Evolutionary conservation across 2,113 vertebrate genomes (phyloP).

Genomic region (Dipodomys stephensi): DNA sequence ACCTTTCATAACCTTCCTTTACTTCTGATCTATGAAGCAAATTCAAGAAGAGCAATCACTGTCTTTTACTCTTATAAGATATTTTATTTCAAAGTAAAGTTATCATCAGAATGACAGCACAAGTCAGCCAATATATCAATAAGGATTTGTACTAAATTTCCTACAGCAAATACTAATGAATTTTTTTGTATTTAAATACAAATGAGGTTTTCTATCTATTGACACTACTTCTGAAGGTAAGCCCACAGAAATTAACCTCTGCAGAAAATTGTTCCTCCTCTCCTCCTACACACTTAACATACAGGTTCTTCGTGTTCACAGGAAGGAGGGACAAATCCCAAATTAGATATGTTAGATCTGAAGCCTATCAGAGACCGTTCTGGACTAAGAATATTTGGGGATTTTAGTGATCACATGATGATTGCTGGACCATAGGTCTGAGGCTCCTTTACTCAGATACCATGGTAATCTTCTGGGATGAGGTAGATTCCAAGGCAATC

Average conservation of each 20-base stretch:
- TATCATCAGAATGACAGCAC: not conserved
- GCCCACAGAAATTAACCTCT: slow-evolving; percentile 77
- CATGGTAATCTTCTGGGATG: no score
- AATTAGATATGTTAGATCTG: not conserved
- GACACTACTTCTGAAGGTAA: slow-evolving; percentile 78
- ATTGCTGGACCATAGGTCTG: not conserved
- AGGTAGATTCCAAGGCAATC: not conserved
- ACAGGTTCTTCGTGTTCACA: slow-evolving; percentile 17
- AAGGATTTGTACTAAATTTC: slow-evolving; percentile 71
- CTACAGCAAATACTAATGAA: slow-evolving; percentile 60
- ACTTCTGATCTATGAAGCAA: slow-evolving; percentile 31
- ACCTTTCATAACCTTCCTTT: not conserved
- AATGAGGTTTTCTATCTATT: slow-evolving; percentile 79
- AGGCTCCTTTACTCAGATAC: not conserved
- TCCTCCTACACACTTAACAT: slow-evolving; percentile 62
- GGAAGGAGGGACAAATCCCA: not conserved
- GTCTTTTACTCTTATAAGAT: not conserved
- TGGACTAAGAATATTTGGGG: slow-evolving; percentile 26
- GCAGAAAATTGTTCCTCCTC: slow-evolving; percentile 83
- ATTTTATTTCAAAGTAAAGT: slow-evolving; percentile 56
- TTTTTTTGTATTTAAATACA: slow-evolving; percentile 74
- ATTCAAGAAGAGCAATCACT: not conserved
- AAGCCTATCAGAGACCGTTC: not conserved
- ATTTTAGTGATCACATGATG: not conserved
- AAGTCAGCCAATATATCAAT: slow-evolving; percentile 39